Evolutionary conservation across 2,888 invertebrate genomes (phyloP), one percentile per base, ranked within the genome.

Genomic region (Polyommatus icarus): DNA sequence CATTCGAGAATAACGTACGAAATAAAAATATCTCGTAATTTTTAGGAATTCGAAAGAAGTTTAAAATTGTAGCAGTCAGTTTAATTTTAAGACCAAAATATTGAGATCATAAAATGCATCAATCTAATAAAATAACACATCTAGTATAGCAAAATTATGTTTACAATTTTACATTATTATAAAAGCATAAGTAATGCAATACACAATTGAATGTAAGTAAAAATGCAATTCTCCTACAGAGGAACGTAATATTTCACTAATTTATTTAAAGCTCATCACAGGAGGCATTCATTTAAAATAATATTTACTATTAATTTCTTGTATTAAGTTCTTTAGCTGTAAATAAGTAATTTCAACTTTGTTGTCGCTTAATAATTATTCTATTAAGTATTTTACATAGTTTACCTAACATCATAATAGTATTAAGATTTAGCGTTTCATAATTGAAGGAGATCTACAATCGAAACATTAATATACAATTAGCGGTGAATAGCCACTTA

Each of bases 41-140:
- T 67, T 29, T 61, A 29, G 29, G 6, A 67, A 29, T 32, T 61
- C 10, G 20, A 61, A 32, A 29, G 2, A 67, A 67, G 15, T 29
- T 61, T 10, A 73, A 73, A 54, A 20, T 57, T 77, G 71, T 10
- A 4, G 71, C 59, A 72, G 36, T 72, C 29, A 59, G 57, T 77
- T 76, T 29, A 24, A 72, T 20, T 57, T 29, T 46, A 59, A 77
- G n/a, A 59, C 40, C 73, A 77, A 75, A 73, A 75, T 32, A 77
- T 46, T 77, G 77, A 77, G 77, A 77, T 77, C 77, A 59, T 46
- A 59, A 59, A 75, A 77, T 75, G 77, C 59, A 59, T 59, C 20
- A 50, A 75, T 50, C 1, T 73, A 54, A 29, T 54, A 7, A 50
- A 50, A 54, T 50, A 50, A 73, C 50, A 73, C 73, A 20, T 73